Conservation (phyloP, 2,113 vertebrate species). For the Artemisiospiza belli region DNA sequence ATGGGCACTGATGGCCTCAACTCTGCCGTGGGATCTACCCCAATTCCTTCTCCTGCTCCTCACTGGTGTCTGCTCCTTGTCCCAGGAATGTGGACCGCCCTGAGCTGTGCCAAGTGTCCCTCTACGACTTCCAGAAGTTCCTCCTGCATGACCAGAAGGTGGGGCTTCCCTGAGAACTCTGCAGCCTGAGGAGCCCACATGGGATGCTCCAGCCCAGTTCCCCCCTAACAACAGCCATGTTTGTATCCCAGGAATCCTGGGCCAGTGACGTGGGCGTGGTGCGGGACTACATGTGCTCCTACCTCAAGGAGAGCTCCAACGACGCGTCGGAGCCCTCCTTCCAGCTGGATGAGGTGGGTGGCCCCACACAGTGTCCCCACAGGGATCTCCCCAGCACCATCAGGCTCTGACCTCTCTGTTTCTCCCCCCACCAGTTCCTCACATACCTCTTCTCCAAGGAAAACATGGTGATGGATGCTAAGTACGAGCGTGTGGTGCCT, state of each 20-base stretch:
- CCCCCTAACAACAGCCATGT: fast-evolving
- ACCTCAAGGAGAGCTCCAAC: slow-evolving; percentile 70
- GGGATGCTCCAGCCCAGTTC: not conserved
- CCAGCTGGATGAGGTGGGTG: slow-evolving; percentile 83
- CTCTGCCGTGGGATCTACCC: not conserved
- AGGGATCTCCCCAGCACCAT: not conserved
- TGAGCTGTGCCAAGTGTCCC: slow-evolving; percentile 83
- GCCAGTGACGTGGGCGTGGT: slow-evolving; percentile 79
- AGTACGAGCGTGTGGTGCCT: slow-evolving; percentile 62
- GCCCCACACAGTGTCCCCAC: fast-evolving
- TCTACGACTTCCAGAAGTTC: slow-evolving; percentile 89
- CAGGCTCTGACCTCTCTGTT: not conserved
- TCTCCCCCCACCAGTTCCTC: slow-evolving; percentile 73
- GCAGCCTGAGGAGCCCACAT: fast-evolving
- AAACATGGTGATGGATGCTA: slow-evolving; percentile 79
- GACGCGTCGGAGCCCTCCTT: slow-evolving; percentile 78
- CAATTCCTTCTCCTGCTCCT: not conserved
- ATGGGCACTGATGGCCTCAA: fast-evolving
- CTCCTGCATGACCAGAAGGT: slow-evolving; percentile 89
- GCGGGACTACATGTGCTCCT: slow-evolving; percentile 79
- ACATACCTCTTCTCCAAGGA: slow-evolving; percentile 88
- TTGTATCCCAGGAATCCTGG: slow-evolving; percentile 79
- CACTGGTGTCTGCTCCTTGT: not conserved
- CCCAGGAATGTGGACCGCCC: slow-evolving; percentile 84
- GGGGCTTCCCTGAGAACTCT: not conserved